A percentile compares a stretch with the other conserved stretches of the same genome.
Conservation (phyloP, 1,140 invertebrate species). For the Ectropis grisescens region DNA sequence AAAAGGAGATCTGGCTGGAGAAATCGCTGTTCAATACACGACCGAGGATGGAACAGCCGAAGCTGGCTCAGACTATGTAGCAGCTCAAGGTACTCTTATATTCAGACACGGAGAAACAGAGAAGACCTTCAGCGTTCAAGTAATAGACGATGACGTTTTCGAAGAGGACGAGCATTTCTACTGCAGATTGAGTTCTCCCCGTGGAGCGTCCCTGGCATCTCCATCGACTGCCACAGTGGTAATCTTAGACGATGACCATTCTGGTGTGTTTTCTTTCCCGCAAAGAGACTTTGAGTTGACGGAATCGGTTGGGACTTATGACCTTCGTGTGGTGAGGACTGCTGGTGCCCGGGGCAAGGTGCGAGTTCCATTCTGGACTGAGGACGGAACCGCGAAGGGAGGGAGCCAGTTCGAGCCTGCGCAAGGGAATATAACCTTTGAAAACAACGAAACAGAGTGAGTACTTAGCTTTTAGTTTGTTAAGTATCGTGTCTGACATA, state of each 20-base stretch:
- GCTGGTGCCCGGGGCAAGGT: constrained; percentile 95
- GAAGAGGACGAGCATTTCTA: constrained; percentile 99
- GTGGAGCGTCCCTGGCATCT: constrained; percentile 79
- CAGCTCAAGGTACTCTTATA: constrained; percentile 86
- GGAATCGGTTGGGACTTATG: constrained; percentile 91
- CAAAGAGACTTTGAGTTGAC: constrained; percentile 88
- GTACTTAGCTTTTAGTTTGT: constrained; percentile 65
- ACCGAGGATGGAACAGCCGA: constrained; percentile 98
- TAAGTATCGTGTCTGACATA: no score
- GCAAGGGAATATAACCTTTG: constrained; percentile 90
- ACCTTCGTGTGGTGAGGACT: constrained; percentile 85
- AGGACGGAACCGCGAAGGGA: constrained; percentile 92
- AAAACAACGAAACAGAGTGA: constrained; percentile 99
- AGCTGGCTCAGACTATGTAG: constrained; percentile 94
- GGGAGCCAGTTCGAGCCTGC: constrained; percentile 89
- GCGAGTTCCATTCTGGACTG: constrained; percentile 88
- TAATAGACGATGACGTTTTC: constrained; percentile 99
- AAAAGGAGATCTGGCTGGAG: constrained; percentile 82
- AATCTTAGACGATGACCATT: constrained; percentile 99
- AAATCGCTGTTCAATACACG: constrained; percentile 90
- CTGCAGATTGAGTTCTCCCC: constrained; percentile 78
- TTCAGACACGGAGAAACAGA: constrained; percentile 90
- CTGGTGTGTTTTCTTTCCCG: constrained; percentile 96
- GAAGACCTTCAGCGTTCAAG: constrained; percentile 87
- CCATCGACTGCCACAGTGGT: constrained; percentile 96